phyloP scores from a whole-genome alignment of 2,797 vertebrate genomes.

The Poliocrania exsul region DNA sequence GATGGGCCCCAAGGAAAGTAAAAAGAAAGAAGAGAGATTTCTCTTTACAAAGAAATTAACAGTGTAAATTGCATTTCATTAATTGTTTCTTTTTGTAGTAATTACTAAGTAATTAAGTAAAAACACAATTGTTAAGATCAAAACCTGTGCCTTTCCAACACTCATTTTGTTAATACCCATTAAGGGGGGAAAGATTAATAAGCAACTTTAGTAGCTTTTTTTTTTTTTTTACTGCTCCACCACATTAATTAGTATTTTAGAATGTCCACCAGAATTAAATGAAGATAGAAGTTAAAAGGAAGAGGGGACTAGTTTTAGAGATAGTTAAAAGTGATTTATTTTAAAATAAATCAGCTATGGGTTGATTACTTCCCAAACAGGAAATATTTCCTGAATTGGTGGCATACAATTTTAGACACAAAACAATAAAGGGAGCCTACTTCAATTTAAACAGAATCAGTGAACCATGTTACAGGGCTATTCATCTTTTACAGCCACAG shows the following conservation, averaged over 20 bases:
- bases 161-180: background rate
- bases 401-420: conserved; percentile 45
- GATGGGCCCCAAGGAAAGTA: background rate
- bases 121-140: background rate
- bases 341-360: conserved; percentile 60
- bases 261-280: background rate
- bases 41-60: background rate
- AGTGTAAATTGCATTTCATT: background rate
- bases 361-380: conserved; percentile 72
- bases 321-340: conserved; percentile 11
- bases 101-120: background rate
- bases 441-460: conserved; percentile 66
- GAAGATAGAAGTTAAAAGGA: background rate
- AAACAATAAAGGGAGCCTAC: conserved; percentile 59
- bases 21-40: background rate
- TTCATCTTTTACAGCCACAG: conserved; percentile 74
- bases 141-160: background rate
- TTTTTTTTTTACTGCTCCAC: background rate
- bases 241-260: background rate
- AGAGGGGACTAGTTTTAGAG: background rate
- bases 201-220: background rate
- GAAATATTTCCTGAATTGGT: conserved; percentile 61
- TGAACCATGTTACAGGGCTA: conserved; percentile 67
- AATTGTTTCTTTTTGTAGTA: background rate
- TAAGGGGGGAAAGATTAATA: background rate